A percentile compares a stretch with the other conserved stretches of the same genome.
Evolutionary conservation across 1,140 invertebrate genomes (phyloP).

Genomic region (Drosophila aff.): DNA sequence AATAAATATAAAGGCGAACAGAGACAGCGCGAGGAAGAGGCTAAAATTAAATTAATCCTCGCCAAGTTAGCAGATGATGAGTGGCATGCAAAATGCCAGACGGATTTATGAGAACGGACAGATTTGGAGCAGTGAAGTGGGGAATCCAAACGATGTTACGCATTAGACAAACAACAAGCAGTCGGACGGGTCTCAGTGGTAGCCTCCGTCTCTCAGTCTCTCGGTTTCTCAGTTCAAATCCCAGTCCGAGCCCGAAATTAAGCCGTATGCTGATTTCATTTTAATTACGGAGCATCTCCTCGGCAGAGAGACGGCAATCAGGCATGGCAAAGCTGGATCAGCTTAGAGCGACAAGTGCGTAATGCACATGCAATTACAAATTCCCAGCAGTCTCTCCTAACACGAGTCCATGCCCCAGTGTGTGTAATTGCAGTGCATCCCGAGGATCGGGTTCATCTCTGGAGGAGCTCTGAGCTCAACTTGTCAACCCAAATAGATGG

Average conservation of each 20-base stretch:
- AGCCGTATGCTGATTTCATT: conserved; percentile 83
- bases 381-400: conserved; percentile 29
- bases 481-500: conserved; percentile 65
- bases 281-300: conserved; percentile 70
- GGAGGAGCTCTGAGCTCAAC: conserved; percentile 25
- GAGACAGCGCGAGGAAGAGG: conserved; percentile 24
- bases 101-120: conserved; percentile 82
- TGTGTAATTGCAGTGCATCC: conserved; percentile 60
- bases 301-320: conserved; percentile 66
- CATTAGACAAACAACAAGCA: conserved; percentile 81
- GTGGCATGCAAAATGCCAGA: conserved; percentile 80
- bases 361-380: conserved; percentile 76
- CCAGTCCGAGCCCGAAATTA: conserved; percentile 53
- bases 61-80: conserved; percentile 67
- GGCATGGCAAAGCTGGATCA: conserved; percentile 80
- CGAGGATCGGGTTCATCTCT: conserved; percentile 3
- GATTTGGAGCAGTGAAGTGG: conserved; percentile 67
- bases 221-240: not conserved
- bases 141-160: conserved; percentile 75
- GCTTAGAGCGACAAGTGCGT: conserved; percentile 82
- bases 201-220: not conserved
- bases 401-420: conserved; percentile 16
- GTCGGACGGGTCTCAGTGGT: conserved; percentile 46
- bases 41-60: conserved; percentile 73
- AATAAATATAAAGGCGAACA: conserved; percentile 31